Conservation (phyloP, 2,113 vertebrate genomes). For the Pantherophis guttatus region DNA sequence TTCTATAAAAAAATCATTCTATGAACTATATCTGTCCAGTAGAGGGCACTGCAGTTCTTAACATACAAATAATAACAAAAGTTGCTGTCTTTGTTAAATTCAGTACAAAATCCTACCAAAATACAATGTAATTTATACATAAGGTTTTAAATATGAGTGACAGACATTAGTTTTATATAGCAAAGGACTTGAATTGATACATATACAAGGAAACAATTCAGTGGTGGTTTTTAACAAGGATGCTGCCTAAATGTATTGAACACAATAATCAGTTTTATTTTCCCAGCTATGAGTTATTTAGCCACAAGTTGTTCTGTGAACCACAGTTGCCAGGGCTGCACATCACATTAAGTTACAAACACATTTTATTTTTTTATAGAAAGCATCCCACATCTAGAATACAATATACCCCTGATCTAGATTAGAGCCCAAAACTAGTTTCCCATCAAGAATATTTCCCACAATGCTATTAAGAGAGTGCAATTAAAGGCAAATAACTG, state of each 20-base stretch:
- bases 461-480: background rate
- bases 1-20: background rate
- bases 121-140: background rate
- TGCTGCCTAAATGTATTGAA: background rate
- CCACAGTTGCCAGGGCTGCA: background rate
- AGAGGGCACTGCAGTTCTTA: conserved; percentile 55
- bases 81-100: background rate
- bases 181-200: conserved; percentile 42
- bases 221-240: conserved; percentile 31
- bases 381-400: background rate
- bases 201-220: conserved; percentile 35
- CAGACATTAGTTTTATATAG: conserved; percentile 42
- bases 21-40: conserved; percentile 25
- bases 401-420: background rate
- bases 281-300: conserved; percentile 8
- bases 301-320: background rate
- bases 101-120: background rate
- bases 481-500: background rate
- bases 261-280: background rate
- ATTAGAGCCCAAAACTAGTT: background rate
- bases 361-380: background rate
- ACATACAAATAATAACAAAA: background rate
- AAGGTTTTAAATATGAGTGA: conserved; percentile 48
- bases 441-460: background rate
- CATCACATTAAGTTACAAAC: background rate